Conservation (phyloP, 2,888 invertebrate genomes). For the Protonemura montana region DNA sequence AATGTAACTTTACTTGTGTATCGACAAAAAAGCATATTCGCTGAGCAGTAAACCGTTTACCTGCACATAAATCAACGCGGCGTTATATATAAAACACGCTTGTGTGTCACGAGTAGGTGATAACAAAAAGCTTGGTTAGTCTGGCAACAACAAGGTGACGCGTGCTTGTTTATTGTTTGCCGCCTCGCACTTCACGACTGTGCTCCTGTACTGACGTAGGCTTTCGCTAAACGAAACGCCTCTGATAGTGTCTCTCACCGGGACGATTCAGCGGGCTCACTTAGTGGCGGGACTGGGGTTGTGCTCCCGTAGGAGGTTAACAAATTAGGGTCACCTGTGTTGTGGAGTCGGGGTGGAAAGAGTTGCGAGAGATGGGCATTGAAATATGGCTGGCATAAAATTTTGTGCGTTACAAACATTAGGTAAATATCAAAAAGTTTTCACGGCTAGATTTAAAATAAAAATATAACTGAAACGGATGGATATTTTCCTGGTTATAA, state of each 20-base stretch:
- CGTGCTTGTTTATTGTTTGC: background rate
- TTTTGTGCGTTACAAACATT: too few relatives aligned
- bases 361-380: too few relatives aligned
- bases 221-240: background rate
- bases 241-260: background rate
- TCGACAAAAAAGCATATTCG: background rate
- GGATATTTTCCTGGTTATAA: too few relatives aligned
- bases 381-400: too few relatives aligned
- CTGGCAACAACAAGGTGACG: background rate
- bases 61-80: background rate
- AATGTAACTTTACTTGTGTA: too few relatives aligned
- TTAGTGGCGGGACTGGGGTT: background rate
- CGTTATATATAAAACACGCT: background rate
- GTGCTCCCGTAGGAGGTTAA: background rate
- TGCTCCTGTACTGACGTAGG: background rate
- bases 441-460: too few relatives aligned
- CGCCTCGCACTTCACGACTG: background rate
- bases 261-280: background rate
- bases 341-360: too few relatives aligned
- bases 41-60: background rate
- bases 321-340: background rate
- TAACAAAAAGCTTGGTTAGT: background rate
- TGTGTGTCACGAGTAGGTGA: background rate
- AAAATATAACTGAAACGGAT: too few relatives aligned
- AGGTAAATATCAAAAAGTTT: too few relatives aligned